These are phyloP conservation scores for Actenoides lindsayi DNA, from an alignment of 2,113 vertebrate species.

Conservation along the genomic window DNA sequence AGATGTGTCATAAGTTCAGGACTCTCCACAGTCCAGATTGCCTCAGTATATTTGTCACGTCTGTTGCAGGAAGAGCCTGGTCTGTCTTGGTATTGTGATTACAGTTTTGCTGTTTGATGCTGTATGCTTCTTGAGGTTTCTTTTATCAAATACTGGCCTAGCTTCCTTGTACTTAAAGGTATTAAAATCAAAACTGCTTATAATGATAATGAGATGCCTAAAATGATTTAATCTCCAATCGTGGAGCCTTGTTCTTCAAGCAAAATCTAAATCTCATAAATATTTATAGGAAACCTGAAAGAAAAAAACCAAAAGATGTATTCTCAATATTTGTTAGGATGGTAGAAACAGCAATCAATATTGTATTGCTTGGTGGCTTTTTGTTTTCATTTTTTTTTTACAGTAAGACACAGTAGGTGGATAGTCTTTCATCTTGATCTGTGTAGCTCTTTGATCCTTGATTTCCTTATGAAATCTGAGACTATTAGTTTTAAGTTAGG, in stretches of 20 bases:
- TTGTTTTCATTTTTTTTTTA: neutral
- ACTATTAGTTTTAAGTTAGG: neutral
- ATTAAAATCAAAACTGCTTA: neutral
- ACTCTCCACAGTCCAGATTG: neutral
- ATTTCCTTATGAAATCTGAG: neutral
- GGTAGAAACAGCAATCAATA: neutral
- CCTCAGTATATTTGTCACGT: neutral
- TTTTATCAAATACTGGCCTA: neutral
- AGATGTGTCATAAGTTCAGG: neutral
- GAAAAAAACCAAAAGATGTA: neutral
- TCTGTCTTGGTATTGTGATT: neutral
- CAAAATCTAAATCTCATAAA: neutral
- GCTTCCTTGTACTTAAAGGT: neutral
- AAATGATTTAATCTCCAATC: neutral
- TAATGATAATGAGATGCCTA: neutral
- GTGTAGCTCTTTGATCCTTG: neutral
- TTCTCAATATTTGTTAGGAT: neutral
- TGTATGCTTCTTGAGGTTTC: neutral
- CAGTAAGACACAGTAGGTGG: neutral
- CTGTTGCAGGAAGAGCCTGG: neutral
- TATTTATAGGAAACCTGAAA: neutral
- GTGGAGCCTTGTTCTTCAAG: neutral
- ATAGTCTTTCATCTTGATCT: neutral
- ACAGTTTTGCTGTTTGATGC: neutral
- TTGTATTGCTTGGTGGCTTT: neutral